Conservation (phyloP, 2,888 invertebrate genomes). For the Cryptosula pallasiana region DNA sequence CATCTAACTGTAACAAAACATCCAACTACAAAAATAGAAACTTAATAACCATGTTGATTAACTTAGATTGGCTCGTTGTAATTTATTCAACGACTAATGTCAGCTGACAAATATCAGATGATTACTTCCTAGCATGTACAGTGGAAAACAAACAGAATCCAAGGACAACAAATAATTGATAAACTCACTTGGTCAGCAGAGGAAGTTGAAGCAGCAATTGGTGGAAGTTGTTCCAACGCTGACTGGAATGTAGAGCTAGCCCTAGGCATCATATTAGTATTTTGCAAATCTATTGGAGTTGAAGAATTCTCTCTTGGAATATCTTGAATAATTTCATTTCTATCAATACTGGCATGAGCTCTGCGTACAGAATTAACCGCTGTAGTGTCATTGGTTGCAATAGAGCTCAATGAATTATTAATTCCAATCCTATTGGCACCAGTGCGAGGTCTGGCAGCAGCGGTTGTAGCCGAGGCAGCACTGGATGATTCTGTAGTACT, state of each 20-base stretch:
- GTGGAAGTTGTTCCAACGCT: neutral
- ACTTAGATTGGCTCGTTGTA: too few relatives aligned
- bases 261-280: neutral
- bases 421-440: neutral
- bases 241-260: slow-evolving; percentile 21
- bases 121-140: too few relatives aligned
- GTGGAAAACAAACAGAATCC: neutral
- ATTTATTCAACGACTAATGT: too few relatives aligned
- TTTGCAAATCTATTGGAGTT: neutral
- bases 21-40: too few relatives aligned
- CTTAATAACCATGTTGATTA: too few relatives aligned
- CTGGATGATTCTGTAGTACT: neutral
- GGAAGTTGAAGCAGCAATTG: neutral
- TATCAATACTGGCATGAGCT: neutral
- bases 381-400: neutral
- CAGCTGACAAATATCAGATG: too few relatives aligned
- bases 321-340: too few relatives aligned
- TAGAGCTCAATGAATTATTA: neutral
- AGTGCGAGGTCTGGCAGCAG: neutral
- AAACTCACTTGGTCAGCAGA: neutral
- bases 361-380: neutral
- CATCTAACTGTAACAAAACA: too few relatives aligned
- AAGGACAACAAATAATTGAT: neutral
- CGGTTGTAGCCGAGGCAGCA: neutral
- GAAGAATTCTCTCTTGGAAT: neutral